A percentile compares a stretch with the other conserved stretches of the same genome.
phyloP scores from a whole-genome alignment of 2,888 invertebrate species.

The Cephus pulcher region DNA sequence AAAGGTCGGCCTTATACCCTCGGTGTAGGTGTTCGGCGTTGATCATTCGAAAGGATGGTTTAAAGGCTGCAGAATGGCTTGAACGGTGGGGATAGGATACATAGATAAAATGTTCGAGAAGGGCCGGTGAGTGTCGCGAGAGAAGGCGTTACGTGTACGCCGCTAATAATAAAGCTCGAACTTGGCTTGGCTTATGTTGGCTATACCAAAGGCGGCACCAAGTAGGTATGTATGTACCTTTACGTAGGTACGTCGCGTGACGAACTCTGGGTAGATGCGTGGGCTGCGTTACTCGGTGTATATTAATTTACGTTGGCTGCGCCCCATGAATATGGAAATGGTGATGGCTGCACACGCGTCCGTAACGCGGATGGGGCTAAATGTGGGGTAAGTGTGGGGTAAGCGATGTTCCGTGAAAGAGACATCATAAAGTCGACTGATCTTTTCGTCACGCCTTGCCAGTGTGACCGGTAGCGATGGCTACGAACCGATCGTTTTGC shows the following conservation, averaged over 20 bases:
- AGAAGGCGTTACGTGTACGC: neutral
- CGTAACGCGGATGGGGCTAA: neutral
- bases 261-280: conserved; percentile 21
- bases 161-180: conserved; percentile 6
- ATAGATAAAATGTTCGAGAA: neutral
- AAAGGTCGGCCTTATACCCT: neutral
- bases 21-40: neutral
- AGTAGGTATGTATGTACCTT: neutral
- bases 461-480: neutral
- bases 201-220: neutral
- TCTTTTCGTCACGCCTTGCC: neutral
- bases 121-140: conserved; percentile 1
- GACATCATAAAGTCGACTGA: neutral
- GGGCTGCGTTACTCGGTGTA: conserved; percentile 26
- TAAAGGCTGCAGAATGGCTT: neutral
- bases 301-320: conserved; percentile 29
- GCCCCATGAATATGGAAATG: conserved; percentile 37
- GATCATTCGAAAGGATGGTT: neutral
- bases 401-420: neutral
- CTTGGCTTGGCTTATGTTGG: neutral
- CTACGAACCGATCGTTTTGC: neutral
- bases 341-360: conserved; percentile 14
- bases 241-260: conserved; percentile 20
- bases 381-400: neutral
- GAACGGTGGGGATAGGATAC: neutral